Base-by-base conservation (phyloP, 2,888 invertebrate species). In the Sussaba pulchella region DNA sequence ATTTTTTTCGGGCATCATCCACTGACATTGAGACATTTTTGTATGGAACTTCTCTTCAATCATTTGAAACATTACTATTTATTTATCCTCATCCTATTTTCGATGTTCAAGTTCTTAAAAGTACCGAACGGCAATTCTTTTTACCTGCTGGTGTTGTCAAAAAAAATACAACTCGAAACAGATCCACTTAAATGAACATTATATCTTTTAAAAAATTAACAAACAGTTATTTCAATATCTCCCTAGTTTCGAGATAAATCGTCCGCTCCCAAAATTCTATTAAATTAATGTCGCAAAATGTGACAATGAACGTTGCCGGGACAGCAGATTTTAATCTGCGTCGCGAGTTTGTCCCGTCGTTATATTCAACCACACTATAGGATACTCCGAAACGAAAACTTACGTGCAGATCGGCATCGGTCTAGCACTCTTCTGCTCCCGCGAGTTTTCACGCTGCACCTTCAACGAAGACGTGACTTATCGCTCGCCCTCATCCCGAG, bases 391-490 rank as follows among this genome's bases (percentile, higher is more conserved):
- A 81, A 69, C 67, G 19, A 57, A 45, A 77, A 77, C 63, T 77
- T 81, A 54, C 41, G 63, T 50, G 57, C 39, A 50, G 64, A 81
- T 81, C 81, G 57, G 69, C 41, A 57, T 17, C 24, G 43, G 61
- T 17, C 71, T 45, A 9, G 24, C 67, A 59, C 61, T 41, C 78
- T 47, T 47, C 47, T 21, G 14, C 67, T 63, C 54, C 36, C 70
- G 59, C 24, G 64, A 75, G 47, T 70, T 50, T 67, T 70, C 64
- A 47, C 64, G 54, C 41, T 69, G 57, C 57, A 57, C 17, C 57
- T 57, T 17, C 57, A 45, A 12, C 59, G 36, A 41, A 14, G 41
- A 81, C 77, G 72, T 71, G 79, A 75, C 79, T 75, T 75, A 75
- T 72, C 69, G 54, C 67, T 50, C 66, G 45, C 67, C 21, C 59